These are phyloP conservation scores for Mesorhabditis sp. DNA, from an alignment of 2,888 invertebrate genomes.

Conservation along the genomic window DNA sequence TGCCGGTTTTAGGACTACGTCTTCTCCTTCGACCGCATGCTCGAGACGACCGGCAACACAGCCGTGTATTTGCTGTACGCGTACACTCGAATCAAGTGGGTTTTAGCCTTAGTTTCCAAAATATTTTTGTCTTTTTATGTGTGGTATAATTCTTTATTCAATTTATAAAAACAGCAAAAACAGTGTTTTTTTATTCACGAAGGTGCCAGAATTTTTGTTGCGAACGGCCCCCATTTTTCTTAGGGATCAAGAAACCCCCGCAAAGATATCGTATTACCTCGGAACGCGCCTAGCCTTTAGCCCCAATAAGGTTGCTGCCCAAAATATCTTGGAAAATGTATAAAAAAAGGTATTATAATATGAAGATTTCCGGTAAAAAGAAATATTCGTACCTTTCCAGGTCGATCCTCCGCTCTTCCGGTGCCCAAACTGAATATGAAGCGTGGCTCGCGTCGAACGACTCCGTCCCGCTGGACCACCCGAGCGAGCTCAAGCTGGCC, in stretches of 20 bases:
- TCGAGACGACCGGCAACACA: conserved; percentile 97
- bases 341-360: no score
- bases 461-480: conserved; percentile 72
- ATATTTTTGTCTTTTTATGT: background rate
- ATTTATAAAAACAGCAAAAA: no score
- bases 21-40: conserved; percentile 97
- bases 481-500: conserved; percentile 88
- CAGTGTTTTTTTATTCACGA: no score
- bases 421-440: conserved; percentile 63
- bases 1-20: conserved; percentile 72
- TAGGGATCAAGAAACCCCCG: no score
- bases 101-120: background rate
- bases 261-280: no score
- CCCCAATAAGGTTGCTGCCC: no score
- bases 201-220: no score
- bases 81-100: conserved; percentile 82
- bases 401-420: conserved; percentile 62
- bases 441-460: conserved; percentile 66
- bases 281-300: no score
- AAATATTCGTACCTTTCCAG: conserved; percentile 42
- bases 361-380: no score
- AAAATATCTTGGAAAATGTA: no score
- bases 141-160: no score
- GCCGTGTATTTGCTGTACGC: conserved; percentile 95
- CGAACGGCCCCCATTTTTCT: no score